These are phyloP conservation scores for Trichogramma pretiosum DNA, from an alignment of 1,140 invertebrate genomes.

Conservation along the genomic window DNA sequence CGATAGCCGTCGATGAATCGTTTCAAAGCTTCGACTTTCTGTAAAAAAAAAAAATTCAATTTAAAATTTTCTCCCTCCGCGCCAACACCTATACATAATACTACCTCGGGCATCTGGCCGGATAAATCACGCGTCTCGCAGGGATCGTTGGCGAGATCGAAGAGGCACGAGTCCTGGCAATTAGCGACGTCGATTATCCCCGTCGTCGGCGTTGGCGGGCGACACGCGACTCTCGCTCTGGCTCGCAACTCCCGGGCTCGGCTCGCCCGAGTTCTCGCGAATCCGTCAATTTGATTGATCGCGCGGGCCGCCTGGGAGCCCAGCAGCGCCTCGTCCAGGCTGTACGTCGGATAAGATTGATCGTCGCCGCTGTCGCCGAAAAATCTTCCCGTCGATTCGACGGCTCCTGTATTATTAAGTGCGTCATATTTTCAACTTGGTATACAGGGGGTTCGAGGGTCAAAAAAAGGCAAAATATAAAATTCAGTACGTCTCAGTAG, in stretches of 20 bases:
- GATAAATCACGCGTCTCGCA: slow-evolving; percentile 36
- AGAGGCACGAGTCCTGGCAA: slow-evolving; percentile 32
- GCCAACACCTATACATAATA: too few species aligned
- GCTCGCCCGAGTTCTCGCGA: background rate
- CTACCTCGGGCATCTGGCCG: slow-evolving; percentile 23
- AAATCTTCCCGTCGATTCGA: too few species aligned
- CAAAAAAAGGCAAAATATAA: too few species aligned
- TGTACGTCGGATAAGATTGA: slow-evolving; percentile 24
- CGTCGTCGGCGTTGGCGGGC: too few species aligned
- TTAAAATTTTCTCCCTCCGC: too few species aligned
- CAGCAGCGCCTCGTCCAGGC: slow-evolving; percentile 18
- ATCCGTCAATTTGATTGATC: slow-evolving; percentile 16
- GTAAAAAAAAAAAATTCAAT: slow-evolving; percentile 8
- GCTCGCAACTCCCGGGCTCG: slow-evolving; percentile 22
- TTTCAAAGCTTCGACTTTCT: slow-evolving; percentile 29
- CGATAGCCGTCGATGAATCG: slow-evolving; percentile 28
- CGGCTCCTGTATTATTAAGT: too few species aligned
- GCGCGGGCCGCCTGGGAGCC: slow-evolving; percentile 25
- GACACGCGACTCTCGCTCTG: slow-evolving; percentile 24
- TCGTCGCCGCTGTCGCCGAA: slow-evolving; percentile 25
- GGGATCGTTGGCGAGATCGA: slow-evolving; percentile 34
- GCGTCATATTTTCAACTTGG: too few species aligned
- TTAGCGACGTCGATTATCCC: too few species aligned
- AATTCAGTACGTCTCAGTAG: too few species aligned
- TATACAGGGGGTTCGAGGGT: too few species aligned